Evolutionary conservation across 2,888 invertebrate genomes (phyloP), one percentile per base, ranked within the genome.

Genomic region (Drosophila nigricruria): DNA sequence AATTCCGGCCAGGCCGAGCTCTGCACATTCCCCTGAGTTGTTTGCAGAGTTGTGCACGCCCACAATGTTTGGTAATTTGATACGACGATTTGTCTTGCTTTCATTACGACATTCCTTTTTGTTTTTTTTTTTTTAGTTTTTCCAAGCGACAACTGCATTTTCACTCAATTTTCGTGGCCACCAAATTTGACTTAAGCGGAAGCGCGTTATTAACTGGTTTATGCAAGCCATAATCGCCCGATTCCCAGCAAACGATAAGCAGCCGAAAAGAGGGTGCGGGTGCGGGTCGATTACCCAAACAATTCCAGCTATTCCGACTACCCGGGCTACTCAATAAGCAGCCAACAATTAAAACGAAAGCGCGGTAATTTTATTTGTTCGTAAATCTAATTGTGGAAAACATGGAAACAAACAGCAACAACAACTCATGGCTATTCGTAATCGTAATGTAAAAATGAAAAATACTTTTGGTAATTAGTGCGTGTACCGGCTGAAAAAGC

Each of bases 121-220:
- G 25, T 36, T 36, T 38, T 18, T 27, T 40, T 38, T n/a, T 42
- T 32, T 30, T 42, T 43, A 9, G 10, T 32, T 43, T 77, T 77
- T 77, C 77, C 68, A 66, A 68, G 63, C 74, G 76, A 69, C 65
- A 79, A 79, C 66, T 88, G 75, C 87, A 83, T 89, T 90, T 88
- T 84, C 87, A 77, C 90, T 89, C 84, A 84, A 84, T 87, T 87
- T 80, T 80, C 79, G 67, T 78, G 72, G 81, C 65, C 65, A 70
- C 62, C 70, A 87, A 90, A 82, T 88, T 79, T 83, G 86, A 83
- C 82, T 88, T 84, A 79, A 81, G 84, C 92, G 91, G 91, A 91
- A 91, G 88, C 86, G 81, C 73, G 92, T 91, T 91, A 91, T 91
- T 91, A 91, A 91, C 91, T 90, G 84, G 83, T 89, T 91, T 91